Evolutionary conservation across 2,797 vertebrate species (phyloP).

Genomic region (Rhinatrema bivittatum): DNA sequence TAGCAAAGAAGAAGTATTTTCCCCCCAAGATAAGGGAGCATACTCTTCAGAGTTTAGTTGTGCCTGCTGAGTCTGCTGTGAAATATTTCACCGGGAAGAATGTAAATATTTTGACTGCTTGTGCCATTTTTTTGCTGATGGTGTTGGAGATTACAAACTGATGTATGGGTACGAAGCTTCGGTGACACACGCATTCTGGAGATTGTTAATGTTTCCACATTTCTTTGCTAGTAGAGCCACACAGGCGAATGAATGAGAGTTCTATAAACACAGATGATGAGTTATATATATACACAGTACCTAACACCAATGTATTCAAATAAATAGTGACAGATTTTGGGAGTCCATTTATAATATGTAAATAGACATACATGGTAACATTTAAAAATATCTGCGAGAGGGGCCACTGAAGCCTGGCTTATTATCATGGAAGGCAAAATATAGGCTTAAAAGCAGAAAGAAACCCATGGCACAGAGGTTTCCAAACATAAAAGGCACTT

Average conservation of each 20-base stretch:
- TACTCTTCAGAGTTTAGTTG: conserved; percentile 47
- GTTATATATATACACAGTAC: conserved; percentile 1
- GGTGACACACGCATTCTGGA: conserved; percentile 40
- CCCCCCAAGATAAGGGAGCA: conserved; percentile 59
- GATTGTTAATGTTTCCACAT: conserved; percentile 44
- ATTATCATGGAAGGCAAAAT: no score
- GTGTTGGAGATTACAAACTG: conserved; percentile 35
- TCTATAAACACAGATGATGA: conserved; percentile 25
- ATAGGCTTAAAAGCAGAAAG: background rate
- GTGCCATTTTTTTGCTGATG: conserved; percentile 52
- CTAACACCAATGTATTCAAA: background rate
- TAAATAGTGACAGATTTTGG: background rate
- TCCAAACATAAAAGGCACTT: no score
- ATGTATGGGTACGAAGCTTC: conserved; percentile 34
- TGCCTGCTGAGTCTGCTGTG: conserved; percentile 62
- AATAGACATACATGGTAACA: background rate
- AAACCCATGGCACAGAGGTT: no score
- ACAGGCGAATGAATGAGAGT: conserved; percentile 37
- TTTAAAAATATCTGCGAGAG: no score
- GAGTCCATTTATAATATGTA: background rate
- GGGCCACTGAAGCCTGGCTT: no score
- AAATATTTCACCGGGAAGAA: conserved; percentile 64
- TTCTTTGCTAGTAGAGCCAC: conserved; percentile 53
- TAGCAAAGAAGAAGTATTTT: conserved; percentile 44
- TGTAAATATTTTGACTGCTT: conserved; percentile 82